Base-by-base conservation (phyloP, 2,888 invertebrate species). In the Furcula furcula region DNA sequence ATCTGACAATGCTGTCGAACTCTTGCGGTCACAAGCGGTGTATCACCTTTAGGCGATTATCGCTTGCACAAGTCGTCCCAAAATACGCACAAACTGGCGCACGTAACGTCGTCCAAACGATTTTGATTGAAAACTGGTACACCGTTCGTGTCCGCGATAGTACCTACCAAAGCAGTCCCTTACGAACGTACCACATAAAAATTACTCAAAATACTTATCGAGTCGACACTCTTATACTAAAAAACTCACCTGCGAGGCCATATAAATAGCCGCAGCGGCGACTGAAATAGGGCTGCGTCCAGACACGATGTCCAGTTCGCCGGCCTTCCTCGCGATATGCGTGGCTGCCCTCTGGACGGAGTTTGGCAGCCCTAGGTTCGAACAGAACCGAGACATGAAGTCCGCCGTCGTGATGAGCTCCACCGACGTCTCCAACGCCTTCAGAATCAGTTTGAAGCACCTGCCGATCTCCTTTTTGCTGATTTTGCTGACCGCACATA, bases 401-500 rank as follows among this genome's bases (percentile, higher is more conserved):
- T 99, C 99, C 1, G 97, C 98, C 0, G 98, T 99, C 0, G 98
- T 99, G 39, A 99, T 99, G 36, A 98, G 92, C 71, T 98, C 98
- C 4, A 99, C 98, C 18, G 96, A 98, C 0, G 99, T 99, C 76
- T 98, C 98, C 31, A 99, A 86, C 0, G 97, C 98, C 76, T 98
- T 98, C 21, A 99, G 88, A 40, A 99, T 99, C 23, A 99, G 82
- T 70, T 99, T 99, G 82, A 99, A 99, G 75, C 99, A 99, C 51
- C 98, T 90, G 0, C 99, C 99, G 40, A 99, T 99, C 89, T 99
- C 99, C 66, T 99, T 98, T 87, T 99, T 99, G 65, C 98, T 98
- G 37, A 99, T 97, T 90, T 97, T 98, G 70, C 98, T 98, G 31
- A 99, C 98, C 0, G 99, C 99, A 80, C 99, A 99, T 42, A 99